Base-by-base conservation (phyloP, 2,113 vertebrate species). In the Philantomba maxwellii region DNA sequence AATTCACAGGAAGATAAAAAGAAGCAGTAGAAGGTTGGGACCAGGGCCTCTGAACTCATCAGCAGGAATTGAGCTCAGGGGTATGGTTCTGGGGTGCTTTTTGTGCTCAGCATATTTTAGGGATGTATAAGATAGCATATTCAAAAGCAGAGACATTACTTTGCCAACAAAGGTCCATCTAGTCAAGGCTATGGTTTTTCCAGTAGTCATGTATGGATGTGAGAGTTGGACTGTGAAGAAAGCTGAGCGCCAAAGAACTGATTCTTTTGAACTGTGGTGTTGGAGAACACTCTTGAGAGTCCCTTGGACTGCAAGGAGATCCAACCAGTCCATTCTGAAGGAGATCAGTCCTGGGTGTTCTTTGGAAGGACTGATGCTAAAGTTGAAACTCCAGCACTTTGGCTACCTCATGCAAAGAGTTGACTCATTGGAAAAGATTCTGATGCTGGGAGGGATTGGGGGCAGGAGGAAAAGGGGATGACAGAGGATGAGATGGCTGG, bases 211-310 rank as follows among this genome's bases (percentile, higher is more conserved):
- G n/a, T 70, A 23, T 6, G n/a, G 9, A 70, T 70, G 19, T 70
- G 64, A 36, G n/a, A 70, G n/a, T 36, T 70, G 64, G 64, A 36
- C 64, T 36, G 2, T 70, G 9, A 70, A 70, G n/a, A 70, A 70
- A 21, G 64, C 17, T 70, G 64, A 70, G 19, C 0, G 0, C 17
- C 0, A 0, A 36, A 70, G 64, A 36, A 21, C 0, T 70, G n/a
- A 36, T 70, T 17, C n/a, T 70, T 70, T 70, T 70, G n/a, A 36
- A 70, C 64, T 36, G 64, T 70, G n/a, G 17, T 70, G 64, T 70
- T 70, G n/a, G n/a, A 70, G 64, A 70, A 11, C 4, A 70, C n/a
- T 36, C 64, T 70, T 36, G 64, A 66, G 33, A 70, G n/a, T 70
- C 17, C 64, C 64, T 36, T 70, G n/a, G 64, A 70, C 17, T 70